These are phyloP conservation scores for Melinopterus prodromus DNA, from an alignment of 2,888 invertebrate species.

Conservation along the genomic window DNA sequence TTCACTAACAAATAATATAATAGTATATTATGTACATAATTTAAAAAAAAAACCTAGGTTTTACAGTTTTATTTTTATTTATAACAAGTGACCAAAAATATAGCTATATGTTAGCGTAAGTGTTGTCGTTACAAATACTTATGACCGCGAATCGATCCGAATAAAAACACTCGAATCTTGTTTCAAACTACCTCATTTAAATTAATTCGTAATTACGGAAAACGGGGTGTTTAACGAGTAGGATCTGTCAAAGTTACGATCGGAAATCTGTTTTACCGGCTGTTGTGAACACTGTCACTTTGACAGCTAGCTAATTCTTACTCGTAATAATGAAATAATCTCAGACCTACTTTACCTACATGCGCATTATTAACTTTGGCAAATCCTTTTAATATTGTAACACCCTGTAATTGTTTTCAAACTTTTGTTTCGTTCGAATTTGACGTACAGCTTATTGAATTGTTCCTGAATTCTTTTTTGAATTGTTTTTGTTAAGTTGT, in stretches of 20 bases:
- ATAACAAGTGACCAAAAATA: background rate
- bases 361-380: background rate
- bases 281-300: background rate
- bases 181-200: conserved; percentile 56
- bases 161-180: conserved; percentile 35
- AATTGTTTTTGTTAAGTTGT: conserved; percentile 10
- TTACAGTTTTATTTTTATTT: background rate
- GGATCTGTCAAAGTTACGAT: background rate
- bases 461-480: conserved; percentile 13
- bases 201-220: conserved; percentile 28
- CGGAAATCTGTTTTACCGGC: background rate
- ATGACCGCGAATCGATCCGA: conserved; percentile 40
- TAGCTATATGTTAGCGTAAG: conserved; percentile 14
- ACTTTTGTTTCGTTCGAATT: background rate
- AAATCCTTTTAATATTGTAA: background rate
- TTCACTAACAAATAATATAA: no score
- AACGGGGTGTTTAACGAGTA: background rate
- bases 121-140: conserved; percentile 47
- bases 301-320: no score
- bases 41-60: background rate
- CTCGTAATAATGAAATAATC: no score
- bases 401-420: conserved; percentile 10
- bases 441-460: conserved; percentile 12
- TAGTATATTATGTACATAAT: background rate
- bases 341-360: no score